Evolutionary conservation across 2,797 vertebrate genomes (phyloP), one percentile per base, ranked within the genome.

Genomic region (Centroberyx gerrardi): DNA sequence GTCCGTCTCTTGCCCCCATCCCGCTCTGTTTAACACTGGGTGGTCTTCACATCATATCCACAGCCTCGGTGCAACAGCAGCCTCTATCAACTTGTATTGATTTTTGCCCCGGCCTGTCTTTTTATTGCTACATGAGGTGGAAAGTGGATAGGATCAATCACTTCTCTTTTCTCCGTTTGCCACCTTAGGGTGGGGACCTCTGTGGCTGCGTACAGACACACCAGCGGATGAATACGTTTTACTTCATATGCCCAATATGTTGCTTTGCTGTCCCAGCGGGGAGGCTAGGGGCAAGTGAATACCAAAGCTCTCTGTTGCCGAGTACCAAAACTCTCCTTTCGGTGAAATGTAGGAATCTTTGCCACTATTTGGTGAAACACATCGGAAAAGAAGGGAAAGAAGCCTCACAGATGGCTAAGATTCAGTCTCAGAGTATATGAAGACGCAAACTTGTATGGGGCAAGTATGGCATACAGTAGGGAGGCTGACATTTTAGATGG

Each of bases 91-190:
- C 48, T 33, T 68, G n/a, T 65, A 90, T 84, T 80, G 87, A 90
- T 92, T 90, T 90, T 86, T 68, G 17, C 38, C 48, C 44, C 27
- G 17, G 33, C 64, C 62, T 77, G 54, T 82, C 67, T 74, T 88
- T 85, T 88, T 81, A 87, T 82, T 88, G 73, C 82, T 76, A 69
- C 70, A 64, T 73, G 58, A 60, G 69, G 67, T 51, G 68, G 63
- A 74, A 78, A 76, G 74, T 74, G 65, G 64, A 78, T 52, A 14
- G 18, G 73, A 87, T 92, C 85, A 85, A 86, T 90, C 81, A 74
- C 46, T 69, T 52, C 12, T 62, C 52, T 80, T 74, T 85, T 76
- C 52, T 64, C 61, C 64, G 44, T 67, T 81, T 72, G 22, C 68
- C 80, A 61, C 68, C 52, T 51, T 12, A 49, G 74, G 36, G 36